These are phyloP conservation scores for Pterostichus niger DNA, from an alignment of 2,888 invertebrate genomes.

Conservation along the genomic window DNA sequence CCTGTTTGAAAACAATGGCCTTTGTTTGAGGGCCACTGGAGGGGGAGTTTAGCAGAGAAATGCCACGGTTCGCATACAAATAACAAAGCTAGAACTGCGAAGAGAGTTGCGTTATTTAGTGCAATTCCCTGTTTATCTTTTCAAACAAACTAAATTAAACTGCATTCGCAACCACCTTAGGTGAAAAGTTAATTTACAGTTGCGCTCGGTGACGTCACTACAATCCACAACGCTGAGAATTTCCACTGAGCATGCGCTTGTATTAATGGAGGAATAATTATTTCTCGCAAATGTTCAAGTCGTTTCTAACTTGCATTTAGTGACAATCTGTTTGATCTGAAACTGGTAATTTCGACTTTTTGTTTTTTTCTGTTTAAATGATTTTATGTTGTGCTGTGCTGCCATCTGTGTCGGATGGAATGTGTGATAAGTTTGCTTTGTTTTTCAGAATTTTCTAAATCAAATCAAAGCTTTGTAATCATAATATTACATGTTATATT, in stretches of 20 bases:
- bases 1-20: background rate
- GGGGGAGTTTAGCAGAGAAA: slow-evolving; percentile 9
- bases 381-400: slow-evolving; percentile 12
- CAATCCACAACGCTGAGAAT: background rate
- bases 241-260: slow-evolving; percentile 8
- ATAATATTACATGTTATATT: no score
- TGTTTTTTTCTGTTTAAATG: slow-evolving; percentile 11
- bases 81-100: slow-evolving; percentile 34
- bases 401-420: slow-evolving; percentile 14
- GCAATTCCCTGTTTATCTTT: slow-evolving; percentile 64
- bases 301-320: background rate
- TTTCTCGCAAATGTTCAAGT: slow-evolving; percentile 34
- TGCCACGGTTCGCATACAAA: slow-evolving; percentile 35
- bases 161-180: slow-evolving; percentile 62
- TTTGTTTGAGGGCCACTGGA: slow-evolving; percentile 28
- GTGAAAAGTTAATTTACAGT: slow-evolving; percentile 63
- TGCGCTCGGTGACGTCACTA: slow-evolving; percentile 15
- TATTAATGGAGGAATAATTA: slow-evolving; percentile 53
- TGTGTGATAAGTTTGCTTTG: background rate
- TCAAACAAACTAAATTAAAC: slow-evolving; percentile 65
- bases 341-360: slow-evolving; percentile 11
- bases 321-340: slow-evolving; percentile 20
- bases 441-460: no score
- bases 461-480: no score
- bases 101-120: slow-evolving; percentile 60